Percentiles rank a stretch among this genome's conserved stretches.
phyloP scores from a whole-genome alignment of 2,888 invertebrate genomes.

The Mythimna albipuncta region DNA sequence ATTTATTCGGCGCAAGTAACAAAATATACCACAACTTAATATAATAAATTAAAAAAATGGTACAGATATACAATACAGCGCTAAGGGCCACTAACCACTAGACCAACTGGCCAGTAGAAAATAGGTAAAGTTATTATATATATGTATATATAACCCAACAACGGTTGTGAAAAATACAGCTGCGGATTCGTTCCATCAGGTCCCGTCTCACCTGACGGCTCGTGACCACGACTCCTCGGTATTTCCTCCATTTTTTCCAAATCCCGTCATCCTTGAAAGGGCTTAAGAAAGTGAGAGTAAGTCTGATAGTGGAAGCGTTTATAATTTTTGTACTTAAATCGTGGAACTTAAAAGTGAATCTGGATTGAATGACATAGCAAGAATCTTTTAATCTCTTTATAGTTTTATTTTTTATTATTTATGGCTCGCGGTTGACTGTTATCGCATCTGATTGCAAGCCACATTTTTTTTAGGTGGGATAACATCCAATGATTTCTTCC shows the following conservation, averaged over 20 bases:
- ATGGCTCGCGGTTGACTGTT: too few species aligned
- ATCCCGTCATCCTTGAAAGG: conserved; percentile 36
- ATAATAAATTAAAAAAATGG: too few species aligned
- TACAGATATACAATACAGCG: too few species aligned
- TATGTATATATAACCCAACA: too few species aligned
- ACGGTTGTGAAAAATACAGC: background rate
- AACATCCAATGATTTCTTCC: too few species aligned
- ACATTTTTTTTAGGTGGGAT: too few species aligned
- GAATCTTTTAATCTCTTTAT: background rate
- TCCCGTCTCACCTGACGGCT: conserved; percentile 24
- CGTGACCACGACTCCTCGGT: conserved; percentile 31
- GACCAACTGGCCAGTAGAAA: too few species aligned
- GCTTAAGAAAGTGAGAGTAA: conserved; percentile 33
- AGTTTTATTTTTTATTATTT: background rate
- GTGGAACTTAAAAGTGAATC: conserved; percentile 39
- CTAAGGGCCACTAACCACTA: too few species aligned
- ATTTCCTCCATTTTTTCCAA: conserved; percentile 31
- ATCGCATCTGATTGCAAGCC: too few species aligned
- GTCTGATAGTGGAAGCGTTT: conserved; percentile 48
- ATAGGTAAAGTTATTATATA: too few species aligned
- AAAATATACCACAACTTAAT: too few species aligned
- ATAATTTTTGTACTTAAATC: conserved; percentile 38
- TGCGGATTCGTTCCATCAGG: background rate
- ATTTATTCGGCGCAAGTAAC: too few species aligned
- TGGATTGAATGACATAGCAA: conserved; percentile 45